Conservation (phyloP, 2,113 vertebrate species). For the Proterorhinus semilunaris region DNA sequence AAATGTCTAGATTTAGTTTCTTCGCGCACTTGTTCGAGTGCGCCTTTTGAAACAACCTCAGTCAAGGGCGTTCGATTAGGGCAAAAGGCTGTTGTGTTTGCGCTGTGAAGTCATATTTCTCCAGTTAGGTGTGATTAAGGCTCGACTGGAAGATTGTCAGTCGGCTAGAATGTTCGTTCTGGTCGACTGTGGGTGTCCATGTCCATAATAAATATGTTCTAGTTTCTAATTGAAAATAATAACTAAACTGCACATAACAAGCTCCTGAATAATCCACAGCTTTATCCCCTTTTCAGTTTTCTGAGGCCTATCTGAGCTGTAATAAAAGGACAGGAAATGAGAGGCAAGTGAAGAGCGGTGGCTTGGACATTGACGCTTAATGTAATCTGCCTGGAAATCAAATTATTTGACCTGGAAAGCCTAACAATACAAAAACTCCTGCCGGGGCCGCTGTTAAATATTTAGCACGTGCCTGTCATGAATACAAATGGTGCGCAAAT, state of each 20-base stretch:
- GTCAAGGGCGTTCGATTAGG: constrained; percentile 48
- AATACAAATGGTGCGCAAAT: constrained; percentile 99
- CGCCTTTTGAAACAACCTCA: constrained; percentile 7
- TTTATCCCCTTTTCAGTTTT: constrained; percentile 58
- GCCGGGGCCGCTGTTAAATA: constrained; percentile 91
- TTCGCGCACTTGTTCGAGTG: constrained; percentile 36
- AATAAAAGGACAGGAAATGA: constrained; percentile 72
- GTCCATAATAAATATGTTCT: constrained; percentile 54
- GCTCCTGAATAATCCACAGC: constrained; percentile 58
- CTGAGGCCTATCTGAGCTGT: constrained; percentile 59
- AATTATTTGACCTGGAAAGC: constrained; percentile 94
- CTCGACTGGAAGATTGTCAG: constrained; percentile 49
- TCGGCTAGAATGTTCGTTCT: constrained; percentile 54
- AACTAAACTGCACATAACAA: constrained; percentile 64
- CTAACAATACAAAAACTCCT: constrained; percentile 84
- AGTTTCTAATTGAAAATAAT: constrained; percentile 73
- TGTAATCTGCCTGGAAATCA: constrained; percentile 96
- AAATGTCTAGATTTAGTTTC: constrained; percentile 64
- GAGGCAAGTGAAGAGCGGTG: constrained; percentile 69
- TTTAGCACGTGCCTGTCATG: constrained; percentile 93
- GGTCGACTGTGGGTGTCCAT: constrained; percentile 30
- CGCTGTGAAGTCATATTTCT: constrained; percentile 55
- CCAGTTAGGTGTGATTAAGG: constrained; percentile 52
- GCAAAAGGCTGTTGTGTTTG: constrained; percentile 37
- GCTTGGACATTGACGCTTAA: constrained; percentile 87